Conservation (phyloP, 2,113 vertebrate species). For the Morone chrysops region DNA sequence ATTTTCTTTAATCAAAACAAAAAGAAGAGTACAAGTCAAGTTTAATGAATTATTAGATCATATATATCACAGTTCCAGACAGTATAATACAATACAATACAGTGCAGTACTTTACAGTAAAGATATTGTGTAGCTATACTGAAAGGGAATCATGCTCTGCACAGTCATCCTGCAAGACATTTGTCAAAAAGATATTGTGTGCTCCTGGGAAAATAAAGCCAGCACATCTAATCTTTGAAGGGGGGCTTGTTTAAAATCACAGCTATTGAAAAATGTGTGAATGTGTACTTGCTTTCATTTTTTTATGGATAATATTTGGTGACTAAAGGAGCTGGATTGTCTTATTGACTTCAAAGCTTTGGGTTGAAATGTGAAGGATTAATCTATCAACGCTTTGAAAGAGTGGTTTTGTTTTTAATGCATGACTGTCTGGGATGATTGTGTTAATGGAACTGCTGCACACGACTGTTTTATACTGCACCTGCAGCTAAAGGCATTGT, state of each 20-base stretch:
- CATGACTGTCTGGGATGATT: conserved; percentile 43
- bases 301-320: conserved; percentile 38
- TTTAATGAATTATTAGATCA: conserved; percentile 51
- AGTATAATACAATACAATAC: conserved; percentile 19
- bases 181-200: conserved; percentile 51
- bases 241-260: conserved; percentile 25
- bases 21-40: conserved; percentile 37
- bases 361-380: conserved; percentile 54
- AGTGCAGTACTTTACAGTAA: conserved; percentile 22
- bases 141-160: conserved; percentile 41
- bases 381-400: conserved; percentile 35
- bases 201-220: conserved; percentile 57
- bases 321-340: conserved; percentile 38
- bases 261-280: conserved; percentile 26
- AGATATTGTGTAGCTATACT: conserved; percentile 24
- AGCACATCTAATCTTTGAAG: conserved; percentile 62
- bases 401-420: conserved; percentile 55
- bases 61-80: conserved; percentile 31
- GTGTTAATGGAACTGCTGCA: conserved; percentile 47
- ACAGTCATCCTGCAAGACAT: conserved; percentile 50
- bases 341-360: conserved; percentile 58
- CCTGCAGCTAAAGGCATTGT: conserved; percentile 35
- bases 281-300: conserved; percentile 20
- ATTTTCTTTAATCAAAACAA: conserved; percentile 58
- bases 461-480: conserved; percentile 21